These are phyloP conservation scores for Trichoplusia ni DNA, from an alignment of 1,140 invertebrate genomes.

Conservation along the genomic window DNA sequence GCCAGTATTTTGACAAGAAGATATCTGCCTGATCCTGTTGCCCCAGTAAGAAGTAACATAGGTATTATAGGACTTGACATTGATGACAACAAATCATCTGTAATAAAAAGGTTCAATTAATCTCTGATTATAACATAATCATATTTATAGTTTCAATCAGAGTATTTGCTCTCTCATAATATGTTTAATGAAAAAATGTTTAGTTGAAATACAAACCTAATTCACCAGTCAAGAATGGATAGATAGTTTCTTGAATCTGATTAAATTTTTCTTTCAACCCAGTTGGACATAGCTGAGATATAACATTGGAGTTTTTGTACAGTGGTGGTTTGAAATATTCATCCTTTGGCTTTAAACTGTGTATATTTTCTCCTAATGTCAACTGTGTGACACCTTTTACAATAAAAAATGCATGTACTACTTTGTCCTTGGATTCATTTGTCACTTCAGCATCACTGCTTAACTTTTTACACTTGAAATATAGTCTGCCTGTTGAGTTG, in stretches of 20 bases:
- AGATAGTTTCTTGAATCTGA: constrained; percentile 70
- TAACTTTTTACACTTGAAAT: constrained; percentile 74
- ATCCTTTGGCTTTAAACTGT: constrained; percentile 68
- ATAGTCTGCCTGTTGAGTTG: constrained; percentile 58
- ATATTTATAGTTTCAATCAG: too few relatives aligned
- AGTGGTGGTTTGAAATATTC: constrained; percentile 48
- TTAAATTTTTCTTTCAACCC: constrained; percentile 70
- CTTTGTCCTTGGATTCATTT: constrained; percentile 35
- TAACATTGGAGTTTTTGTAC: constrained; percentile 23
- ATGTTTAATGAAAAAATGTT: neutral
- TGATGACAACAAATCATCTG: constrained; percentile 66
- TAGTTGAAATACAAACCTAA: constrained; percentile 38
- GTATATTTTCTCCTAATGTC: constrained; percentile 69
- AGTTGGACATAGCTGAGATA: constrained; percentile 61
- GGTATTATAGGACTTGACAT: constrained; percentile 70
- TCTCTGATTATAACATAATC: too few relatives aligned
- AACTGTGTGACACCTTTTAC: constrained; percentile 75
- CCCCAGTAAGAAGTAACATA: constrained; percentile 72
- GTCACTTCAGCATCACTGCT: constrained; percentile 36
- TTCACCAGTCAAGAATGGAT: constrained; percentile 72
- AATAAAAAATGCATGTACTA: constrained; percentile 66
- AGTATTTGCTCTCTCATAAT: too few relatives aligned
- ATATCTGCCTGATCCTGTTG: constrained; percentile 66
- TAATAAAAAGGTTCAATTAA: constrained; percentile 39
- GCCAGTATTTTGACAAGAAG: constrained; percentile 67